Conservation (phyloP, 2,113 vertebrate genomes). For the Emydocephalus ijimae region DNA sequence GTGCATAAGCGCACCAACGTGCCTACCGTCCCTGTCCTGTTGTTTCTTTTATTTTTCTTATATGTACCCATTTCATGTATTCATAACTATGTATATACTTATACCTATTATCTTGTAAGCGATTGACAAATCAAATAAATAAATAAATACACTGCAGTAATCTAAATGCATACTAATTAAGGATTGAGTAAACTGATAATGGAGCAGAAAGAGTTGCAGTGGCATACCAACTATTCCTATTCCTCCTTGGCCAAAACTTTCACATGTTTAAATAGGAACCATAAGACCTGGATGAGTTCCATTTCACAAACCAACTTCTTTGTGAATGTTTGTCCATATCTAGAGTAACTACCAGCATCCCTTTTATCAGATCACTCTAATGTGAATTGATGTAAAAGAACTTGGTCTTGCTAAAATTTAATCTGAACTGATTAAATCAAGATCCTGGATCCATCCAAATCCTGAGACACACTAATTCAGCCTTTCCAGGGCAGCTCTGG, state of each 20-base stretch:
- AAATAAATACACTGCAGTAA: too few species aligned
- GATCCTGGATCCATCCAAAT: background rate
- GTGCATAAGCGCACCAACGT: too few species aligned
- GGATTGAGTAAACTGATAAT: background rate
- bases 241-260: background rate
- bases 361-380: background rate
- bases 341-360: background rate
- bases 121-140: too few species aligned
- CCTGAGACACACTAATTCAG: background rate
- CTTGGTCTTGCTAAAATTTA: background rate
- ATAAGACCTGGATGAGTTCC: background rate
- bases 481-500: background rate
- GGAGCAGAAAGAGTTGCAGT: background rate
- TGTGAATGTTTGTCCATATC: background rate
- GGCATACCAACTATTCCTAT: background rate
- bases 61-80: too few species aligned
- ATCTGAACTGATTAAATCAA: background rate
- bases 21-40: too few species aligned
- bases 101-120: too few species aligned
- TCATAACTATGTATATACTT: too few species aligned
- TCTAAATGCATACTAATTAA: too few species aligned
- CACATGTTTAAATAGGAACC: background rate
- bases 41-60: too few species aligned
- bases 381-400: background rate
- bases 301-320: background rate